Base-by-base conservation (phyloP, 2,797 vertebrate species). In the Smutsia temminckii region DNA sequence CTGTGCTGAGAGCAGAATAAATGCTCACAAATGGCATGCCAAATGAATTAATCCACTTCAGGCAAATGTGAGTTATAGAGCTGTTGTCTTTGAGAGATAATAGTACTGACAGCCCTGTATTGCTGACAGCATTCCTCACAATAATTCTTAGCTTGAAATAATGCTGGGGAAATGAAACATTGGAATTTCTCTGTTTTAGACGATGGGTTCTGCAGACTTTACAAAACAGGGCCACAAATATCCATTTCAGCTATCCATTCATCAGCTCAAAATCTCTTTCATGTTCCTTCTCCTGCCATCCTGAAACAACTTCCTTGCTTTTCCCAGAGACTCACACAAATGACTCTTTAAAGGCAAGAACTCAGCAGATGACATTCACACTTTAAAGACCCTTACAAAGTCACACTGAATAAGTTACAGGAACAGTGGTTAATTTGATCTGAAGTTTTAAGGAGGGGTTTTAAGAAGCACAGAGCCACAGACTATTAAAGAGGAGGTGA, bases 31-130 rank as follows among this genome's bases (percentile, higher is more conserved):
- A 87, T 64, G 85, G 23, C 51, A 77, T 16, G 3, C 32, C 2
- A 1, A 85, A 85, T 83, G 68, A 81, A 88, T 95, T 66, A 89
- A 95, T 77, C 40, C 63, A 66, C 57, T 81, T 81, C 71, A 74
- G 59, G 83, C 10, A 85, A 94, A 80, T 64, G 18, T 11, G 6
- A 81, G 66, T 53, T 78, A 57, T 3, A 9, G 18, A 79, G 77
- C 69, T 86, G 93, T 71, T 64, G 11, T 59, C n/a, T 78, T 42
- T 57, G 71, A 75, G 72, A 89, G 68, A 84, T 5, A 16, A 55
- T 34, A 69, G 64, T 64, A 17, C 25, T 66, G 75, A 86, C 9
- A 71, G 9, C 49, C 49, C 74, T 34, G 0, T 57, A 57, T 32
- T 40, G 37, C 79, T 86, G 93, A 61, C 64, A 86, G 72, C 37